A percentile compares a stretch with the other conserved stretches of the same genome.
These are phyloP conservation scores for Numenius arquata DNA, from an alignment of 2,113 vertebrate genomes.

Conservation along the genomic window DNA sequence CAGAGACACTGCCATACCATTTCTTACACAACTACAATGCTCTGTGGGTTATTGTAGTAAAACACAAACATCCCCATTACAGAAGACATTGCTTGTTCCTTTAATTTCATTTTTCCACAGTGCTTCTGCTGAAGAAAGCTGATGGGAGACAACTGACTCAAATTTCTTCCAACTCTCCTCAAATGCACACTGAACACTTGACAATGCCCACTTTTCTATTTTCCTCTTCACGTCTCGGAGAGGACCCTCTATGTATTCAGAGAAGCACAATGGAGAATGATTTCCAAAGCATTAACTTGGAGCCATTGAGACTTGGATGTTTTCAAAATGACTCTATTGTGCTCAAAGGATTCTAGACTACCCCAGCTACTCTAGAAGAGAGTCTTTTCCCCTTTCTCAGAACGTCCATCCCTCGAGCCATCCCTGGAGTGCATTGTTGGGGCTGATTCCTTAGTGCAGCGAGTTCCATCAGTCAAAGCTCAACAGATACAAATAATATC, in stretches of 20 bases:
- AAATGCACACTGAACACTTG: neutral
- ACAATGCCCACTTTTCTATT: slow-evolving; percentile 40
- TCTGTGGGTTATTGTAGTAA: neutral
- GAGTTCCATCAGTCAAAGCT: slow-evolving; percentile 46
- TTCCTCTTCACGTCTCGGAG: neutral
- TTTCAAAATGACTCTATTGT: slow-evolving; percentile 44
- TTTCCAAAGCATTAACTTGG: slow-evolving; percentile 56
- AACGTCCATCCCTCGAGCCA: neutral
- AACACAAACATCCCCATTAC: neutral
- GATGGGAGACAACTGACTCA: neutral
- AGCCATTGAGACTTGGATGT: slow-evolving; percentile 41
- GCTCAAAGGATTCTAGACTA: slow-evolving; percentile 50
- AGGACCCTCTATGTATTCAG: slow-evolving; percentile 42
- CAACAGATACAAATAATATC: slow-evolving; percentile 62
- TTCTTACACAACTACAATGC: neutral
- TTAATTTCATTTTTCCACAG: slow-evolving; percentile 8
- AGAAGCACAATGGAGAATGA: slow-evolving; percentile 43
- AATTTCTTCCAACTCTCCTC: neutral
- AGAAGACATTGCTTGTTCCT: neutral
- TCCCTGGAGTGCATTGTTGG: slow-evolving; percentile 48
- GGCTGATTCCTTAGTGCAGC: neutral
- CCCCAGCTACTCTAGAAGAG: slow-evolving; percentile 38
- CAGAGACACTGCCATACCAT: rapidly evolving
- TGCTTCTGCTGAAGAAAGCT: neutral
- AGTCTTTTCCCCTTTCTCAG: slow-evolving; percentile 22